A percentile compares a stretch with the other conserved stretches of the same genome.
These are phyloP conservation scores for Blennius ocellaris DNA, from an alignment of 2,113 vertebrate genomes.

Conservation along the genomic window DNA sequence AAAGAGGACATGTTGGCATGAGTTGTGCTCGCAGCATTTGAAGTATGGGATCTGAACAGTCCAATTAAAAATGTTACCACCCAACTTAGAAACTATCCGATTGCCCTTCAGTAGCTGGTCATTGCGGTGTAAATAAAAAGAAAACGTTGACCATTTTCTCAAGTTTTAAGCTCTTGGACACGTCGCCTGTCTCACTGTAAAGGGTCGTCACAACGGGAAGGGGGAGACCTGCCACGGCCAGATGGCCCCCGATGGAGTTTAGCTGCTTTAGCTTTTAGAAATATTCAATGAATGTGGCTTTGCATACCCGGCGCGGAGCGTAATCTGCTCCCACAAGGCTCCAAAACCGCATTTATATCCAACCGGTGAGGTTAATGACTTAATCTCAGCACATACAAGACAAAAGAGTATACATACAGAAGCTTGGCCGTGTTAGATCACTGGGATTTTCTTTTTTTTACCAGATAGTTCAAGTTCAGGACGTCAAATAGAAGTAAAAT, in stretches of 20 bases:
- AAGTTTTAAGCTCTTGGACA: neutral
- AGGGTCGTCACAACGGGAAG: conserved; percentile 20
- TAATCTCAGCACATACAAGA: neutral
- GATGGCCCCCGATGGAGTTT: conserved; percentile 25
- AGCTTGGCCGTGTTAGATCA: neutral
- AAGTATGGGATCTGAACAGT: neutral
- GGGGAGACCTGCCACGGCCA: conserved; percentile 34
- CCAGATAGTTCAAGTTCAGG: conserved; percentile 6
- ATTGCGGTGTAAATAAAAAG: neutral
- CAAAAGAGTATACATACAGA: neutral
- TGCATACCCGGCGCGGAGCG: neutral
- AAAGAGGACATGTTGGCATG: conserved; percentile 22
- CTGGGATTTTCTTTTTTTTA: neutral
- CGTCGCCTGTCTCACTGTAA: conserved; percentile 12
- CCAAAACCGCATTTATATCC: neutral
- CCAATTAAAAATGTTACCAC: too few relatives aligned
- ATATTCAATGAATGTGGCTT: neutral
- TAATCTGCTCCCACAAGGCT: neutral
- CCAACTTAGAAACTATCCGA: too few relatives aligned
- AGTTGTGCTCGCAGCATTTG: neutral
- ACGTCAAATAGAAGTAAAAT: conserved; percentile 10
- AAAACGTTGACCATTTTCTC: neutral
- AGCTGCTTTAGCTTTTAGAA: conserved; percentile 31
- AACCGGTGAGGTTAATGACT: neutral
- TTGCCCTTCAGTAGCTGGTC: neutral